phyloP scores from a whole-genome alignment of 1,140 invertebrate genomes.

The Apis cerana region DNA sequence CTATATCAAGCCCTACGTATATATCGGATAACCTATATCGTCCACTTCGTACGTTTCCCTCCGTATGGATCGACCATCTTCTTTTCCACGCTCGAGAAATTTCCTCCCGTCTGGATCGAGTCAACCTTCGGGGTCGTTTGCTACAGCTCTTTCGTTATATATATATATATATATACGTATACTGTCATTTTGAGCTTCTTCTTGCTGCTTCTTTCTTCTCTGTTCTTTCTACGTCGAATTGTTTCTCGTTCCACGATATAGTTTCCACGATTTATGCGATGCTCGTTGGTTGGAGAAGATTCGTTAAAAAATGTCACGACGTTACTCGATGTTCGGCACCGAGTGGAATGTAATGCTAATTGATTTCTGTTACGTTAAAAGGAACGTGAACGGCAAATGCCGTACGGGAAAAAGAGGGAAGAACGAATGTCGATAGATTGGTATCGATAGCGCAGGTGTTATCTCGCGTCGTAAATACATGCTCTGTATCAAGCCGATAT shows the following conservation, averaged over 20 bases:
- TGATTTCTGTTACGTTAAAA: background rate
- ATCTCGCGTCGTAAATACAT: background rate
- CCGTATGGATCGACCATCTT: conserved; percentile 56
- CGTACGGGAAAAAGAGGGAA: background rate
- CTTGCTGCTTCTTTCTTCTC: background rate
- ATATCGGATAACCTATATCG: conserved; percentile 56
- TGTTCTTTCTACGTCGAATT: conserved; percentile 2
- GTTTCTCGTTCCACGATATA: background rate
- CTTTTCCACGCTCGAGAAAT: conserved; percentile 50
- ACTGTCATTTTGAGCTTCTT: conserved; percentile 1
- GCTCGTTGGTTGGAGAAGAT: background rate
- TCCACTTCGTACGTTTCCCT: conserved; percentile 33
- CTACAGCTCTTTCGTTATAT: conserved; percentile 29
- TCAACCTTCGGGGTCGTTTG: conserved; percentile 49
- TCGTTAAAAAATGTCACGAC: background rate
- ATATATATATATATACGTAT: background rate
- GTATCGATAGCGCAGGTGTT: background rate
- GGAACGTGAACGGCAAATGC: background rate
- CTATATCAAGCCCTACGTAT: conserved; percentile 50
- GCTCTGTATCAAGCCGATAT: background rate
- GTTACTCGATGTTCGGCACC: too few species aligned
- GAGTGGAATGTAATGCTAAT: background rate
- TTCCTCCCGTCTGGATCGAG: conserved; percentile 33
- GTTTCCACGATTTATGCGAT: background rate
- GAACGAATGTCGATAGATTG: background rate